A percentile compares a stretch with the other conserved stretches of the same genome.
Conservation (phyloP, 2,888 invertebrate species). For the Drosophila greeni region DNA sequence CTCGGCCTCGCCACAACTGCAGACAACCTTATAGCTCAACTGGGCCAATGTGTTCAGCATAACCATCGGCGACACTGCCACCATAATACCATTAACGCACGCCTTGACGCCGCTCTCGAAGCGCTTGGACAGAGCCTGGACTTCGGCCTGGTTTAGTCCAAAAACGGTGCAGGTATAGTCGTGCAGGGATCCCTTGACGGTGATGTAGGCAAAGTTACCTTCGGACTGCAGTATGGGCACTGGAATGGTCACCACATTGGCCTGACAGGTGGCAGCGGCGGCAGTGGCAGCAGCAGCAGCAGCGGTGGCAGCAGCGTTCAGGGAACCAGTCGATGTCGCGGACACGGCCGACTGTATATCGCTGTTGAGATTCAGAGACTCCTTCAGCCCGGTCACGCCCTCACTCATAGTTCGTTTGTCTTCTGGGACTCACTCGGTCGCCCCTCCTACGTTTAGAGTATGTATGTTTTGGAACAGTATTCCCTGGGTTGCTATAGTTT, state of each 20-base stretch:
- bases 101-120: slow-evolving; percentile 83
- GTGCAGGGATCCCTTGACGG: slow-evolving; percentile 89
- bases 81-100: slow-evolving; percentile 86
- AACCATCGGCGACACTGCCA: slow-evolving; percentile 85
- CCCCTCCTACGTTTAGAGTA: slow-evolving; percentile 34
- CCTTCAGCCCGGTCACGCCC: slow-evolving; percentile 47
- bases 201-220: slow-evolving; percentile 85
- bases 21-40: slow-evolving; percentile 87
- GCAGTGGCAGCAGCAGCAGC: slow-evolving; percentile 10
- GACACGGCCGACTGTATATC: slow-evolving; percentile 37
- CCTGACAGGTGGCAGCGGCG: slow-evolving; percentile 27
- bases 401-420: slow-evolving; percentile 43
- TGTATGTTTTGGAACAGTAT: slow-evolving; percentile 38
- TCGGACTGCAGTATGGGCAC: slow-evolving; percentile 79
- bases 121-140: slow-evolving; percentile 84
- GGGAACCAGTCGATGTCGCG: slow-evolving; percentile 49
- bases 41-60: slow-evolving; percentile 87
- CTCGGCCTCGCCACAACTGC: slow-evolving; percentile 89
- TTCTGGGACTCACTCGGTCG: slow-evolving; percentile 15
- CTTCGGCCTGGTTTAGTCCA: slow-evolving; percentile 86
- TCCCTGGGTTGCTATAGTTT: slow-evolving; percentile 63
- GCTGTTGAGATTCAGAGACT: slow-evolving; percentile 49
- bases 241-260: slow-evolving; percentile 79
- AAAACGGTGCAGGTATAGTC: slow-evolving; percentile 87
- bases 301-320: slow-evolving; percentile 29